Conservation (phyloP, 2,797 vertebrate genomes). For the Danio tinwini region DNA sequence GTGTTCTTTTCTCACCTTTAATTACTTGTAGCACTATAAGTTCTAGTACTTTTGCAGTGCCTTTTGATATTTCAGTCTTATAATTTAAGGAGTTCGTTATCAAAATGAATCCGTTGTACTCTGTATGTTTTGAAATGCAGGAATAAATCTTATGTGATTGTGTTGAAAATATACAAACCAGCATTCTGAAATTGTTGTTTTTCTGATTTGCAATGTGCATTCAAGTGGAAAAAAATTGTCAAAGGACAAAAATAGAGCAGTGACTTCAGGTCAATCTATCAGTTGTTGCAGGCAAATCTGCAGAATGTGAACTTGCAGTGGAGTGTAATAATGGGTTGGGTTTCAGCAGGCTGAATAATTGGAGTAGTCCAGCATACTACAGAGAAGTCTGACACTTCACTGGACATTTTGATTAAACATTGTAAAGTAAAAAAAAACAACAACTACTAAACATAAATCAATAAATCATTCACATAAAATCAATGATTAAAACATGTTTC, state of each 20-base stretch:
- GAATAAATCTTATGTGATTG: background rate
- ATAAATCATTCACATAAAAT: background rate
- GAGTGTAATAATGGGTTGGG: background rate
- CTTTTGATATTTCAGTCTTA: no score
- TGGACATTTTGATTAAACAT: background rate
- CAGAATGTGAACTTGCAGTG: background rate
- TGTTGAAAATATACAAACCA: background rate
- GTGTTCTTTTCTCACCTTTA: no score
- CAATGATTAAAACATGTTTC: background rate
- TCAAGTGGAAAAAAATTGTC: background rate
- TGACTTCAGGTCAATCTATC: background rate
- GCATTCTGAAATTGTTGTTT: background rate
- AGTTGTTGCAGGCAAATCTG: background rate
- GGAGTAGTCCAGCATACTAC: background rate
- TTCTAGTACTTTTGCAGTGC: no score
- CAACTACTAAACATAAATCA: background rate
- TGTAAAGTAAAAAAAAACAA: background rate
- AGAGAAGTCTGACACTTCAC: background rate
- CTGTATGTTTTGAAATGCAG: background rate
- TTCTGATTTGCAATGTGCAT: background rate
- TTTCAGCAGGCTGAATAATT: background rate
- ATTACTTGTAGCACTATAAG: no score
- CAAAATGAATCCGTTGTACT: no score
- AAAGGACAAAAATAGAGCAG: background rate
- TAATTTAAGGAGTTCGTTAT: no score